Percentiles rank a stretch among this genome's conserved stretches.
These are phyloP conservation scores for Drosophila phalerata DNA, from an alignment of 2,888 invertebrate species.

Conservation along the genomic window DNA sequence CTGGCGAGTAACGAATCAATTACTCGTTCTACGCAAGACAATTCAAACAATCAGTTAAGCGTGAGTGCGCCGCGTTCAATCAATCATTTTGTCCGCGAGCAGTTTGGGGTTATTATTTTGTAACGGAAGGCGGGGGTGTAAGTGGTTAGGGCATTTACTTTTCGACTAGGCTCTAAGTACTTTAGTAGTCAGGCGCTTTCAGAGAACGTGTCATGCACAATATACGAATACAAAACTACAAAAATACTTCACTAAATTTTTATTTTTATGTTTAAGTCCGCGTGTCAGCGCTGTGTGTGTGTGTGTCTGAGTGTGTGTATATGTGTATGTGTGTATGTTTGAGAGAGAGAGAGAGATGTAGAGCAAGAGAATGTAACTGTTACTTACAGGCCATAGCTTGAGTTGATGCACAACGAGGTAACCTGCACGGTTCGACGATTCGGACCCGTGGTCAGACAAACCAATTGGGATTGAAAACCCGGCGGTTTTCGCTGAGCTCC, in stretches of 20 bases:
- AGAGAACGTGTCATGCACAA: constrained; percentile 61
- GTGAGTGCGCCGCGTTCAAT: constrained; percentile 42
- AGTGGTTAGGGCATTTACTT: neutral
- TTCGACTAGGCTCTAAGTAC: constrained; percentile 46
- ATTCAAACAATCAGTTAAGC: constrained; percentile 34
- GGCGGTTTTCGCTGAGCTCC: constrained; percentile 94
- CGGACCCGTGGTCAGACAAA: constrained; percentile 95
- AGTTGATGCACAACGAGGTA: constrained; percentile 96
- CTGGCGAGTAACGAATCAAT: neutral
- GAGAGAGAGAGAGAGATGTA: constrained; percentile 3
- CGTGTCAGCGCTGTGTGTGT: constrained; percentile 35
- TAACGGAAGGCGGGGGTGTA: neutral
- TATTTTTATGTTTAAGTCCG: constrained; percentile 16
- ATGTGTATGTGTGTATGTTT: constrained; percentile 4
- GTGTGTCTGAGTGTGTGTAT: neutral
- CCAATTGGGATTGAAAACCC: constrained; percentile 98
- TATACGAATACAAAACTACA: constrained; percentile 61
- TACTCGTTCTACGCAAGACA: constrained; percentile 4
- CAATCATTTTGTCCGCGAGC: constrained; percentile 25
- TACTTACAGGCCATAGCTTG: constrained; percentile 98
- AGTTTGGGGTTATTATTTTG: neutral
- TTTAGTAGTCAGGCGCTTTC: constrained; percentile 53
- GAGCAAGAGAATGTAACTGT: constrained; percentile 18
- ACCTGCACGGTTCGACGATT: constrained; percentile 88
- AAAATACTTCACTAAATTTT: constrained; percentile 49